Percentiles rank a stretch among this genome's conserved stretches.
Evolutionary conservation across 2,888 invertebrate genomes (phyloP).

Genomic region (Stratiomys singularior): DNA sequence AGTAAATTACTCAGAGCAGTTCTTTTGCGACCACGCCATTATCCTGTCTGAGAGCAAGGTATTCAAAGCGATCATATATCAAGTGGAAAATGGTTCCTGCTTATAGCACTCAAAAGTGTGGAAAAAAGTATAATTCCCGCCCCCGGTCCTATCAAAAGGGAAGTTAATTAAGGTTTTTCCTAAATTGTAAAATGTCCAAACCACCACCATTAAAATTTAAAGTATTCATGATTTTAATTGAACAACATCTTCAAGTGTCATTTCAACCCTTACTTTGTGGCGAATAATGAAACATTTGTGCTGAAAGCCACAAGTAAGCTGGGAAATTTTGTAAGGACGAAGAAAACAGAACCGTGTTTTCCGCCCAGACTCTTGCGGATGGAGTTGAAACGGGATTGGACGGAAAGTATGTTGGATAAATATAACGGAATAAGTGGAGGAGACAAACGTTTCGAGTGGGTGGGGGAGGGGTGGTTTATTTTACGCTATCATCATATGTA

Average conservation of each 20-base stretch:
- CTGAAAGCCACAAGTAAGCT: constrained; percentile 29
- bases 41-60: no score
- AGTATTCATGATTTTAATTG: constrained; percentile 35
- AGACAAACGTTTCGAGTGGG: no score
- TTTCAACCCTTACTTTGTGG: constrained; percentile 30
- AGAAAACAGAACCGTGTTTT: not conserved
- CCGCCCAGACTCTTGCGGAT: not conserved
- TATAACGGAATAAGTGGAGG: no score
- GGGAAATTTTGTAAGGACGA: not conserved
- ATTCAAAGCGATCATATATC: not conserved
- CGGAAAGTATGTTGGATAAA: no score
- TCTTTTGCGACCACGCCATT: no score
- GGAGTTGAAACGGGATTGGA: not conserved
- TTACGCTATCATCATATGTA: no score
- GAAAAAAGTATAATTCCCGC: not conserved
- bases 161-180: constrained; percentile 36
- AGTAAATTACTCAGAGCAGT: no score
- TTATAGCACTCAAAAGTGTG: not conserved
- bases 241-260: constrained; percentile 36
- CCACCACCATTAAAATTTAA: constrained; percentile 25
- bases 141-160: not conserved
- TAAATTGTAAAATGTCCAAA: not conserved
- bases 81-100: not conserved
- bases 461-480: no score
- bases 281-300: constrained; percentile 17